These are phyloP conservation scores for Itoplectis maculator DNA, from an alignment of 2,888 invertebrate species.

Conservation along the genomic window DNA sequence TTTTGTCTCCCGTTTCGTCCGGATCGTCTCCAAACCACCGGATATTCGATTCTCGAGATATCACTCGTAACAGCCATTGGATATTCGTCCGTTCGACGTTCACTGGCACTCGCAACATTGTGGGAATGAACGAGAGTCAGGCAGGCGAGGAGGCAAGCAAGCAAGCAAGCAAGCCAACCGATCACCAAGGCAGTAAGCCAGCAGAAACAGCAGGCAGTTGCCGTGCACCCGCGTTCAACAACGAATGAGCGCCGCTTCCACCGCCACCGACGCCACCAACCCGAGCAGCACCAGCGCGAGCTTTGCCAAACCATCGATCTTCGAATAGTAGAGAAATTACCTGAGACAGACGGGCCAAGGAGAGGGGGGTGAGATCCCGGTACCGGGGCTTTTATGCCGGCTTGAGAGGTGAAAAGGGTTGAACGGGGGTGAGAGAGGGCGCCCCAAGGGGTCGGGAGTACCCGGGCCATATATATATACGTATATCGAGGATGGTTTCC, in stretches of 20 bases:
- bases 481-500: constrained; percentile 51
- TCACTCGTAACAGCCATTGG: constrained; percentile 33
- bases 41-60: constrained; percentile 61
- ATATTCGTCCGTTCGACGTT: constrained; percentile 62
- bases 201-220: constrained; percentile 34
- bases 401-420: constrained; percentile 51
- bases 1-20: neutral
- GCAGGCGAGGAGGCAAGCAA: constrained; percentile 45
- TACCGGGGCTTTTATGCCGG: constrained; percentile 25
- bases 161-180: constrained; percentile 46
- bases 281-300: constrained; percentile 38
- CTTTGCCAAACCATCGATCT: constrained; percentile 69
- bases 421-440: constrained; percentile 47
- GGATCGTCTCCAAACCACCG: constrained; percentile 25
- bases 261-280: too few relatives aligned
- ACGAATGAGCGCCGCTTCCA: constrained; percentile 28
- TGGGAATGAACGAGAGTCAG: constrained; percentile 44
- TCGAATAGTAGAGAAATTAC: constrained; percentile 68
- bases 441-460: constrained; percentile 46
- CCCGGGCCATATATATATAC: constrained; percentile 43
- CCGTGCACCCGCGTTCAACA: constrained; percentile 42
- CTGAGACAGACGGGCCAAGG: constrained; percentile 58
- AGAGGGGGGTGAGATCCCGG: constrained; percentile 14
- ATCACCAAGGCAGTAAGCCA: constrained; percentile 39
- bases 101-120: constrained; percentile 60